A percentile compares a stretch with the other conserved stretches of the same genome.
Conservation (phyloP, 2,797 vertebrate genomes). For the Molossus molossus region DNA sequence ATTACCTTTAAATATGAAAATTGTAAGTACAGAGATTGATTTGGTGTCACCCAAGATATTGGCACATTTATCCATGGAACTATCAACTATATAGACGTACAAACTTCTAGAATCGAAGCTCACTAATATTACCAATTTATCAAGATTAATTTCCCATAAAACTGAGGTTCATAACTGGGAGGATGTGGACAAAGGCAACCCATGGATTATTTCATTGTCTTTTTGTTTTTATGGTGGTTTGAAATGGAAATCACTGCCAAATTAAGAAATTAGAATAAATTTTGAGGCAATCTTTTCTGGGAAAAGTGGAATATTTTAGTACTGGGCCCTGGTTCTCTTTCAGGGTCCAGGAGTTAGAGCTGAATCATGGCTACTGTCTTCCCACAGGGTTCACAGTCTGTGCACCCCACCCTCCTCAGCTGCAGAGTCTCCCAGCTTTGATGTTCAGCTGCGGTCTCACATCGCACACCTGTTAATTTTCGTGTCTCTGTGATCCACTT, state of each 20-base stretch:
- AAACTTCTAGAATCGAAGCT: slow-evolving; percentile 3
- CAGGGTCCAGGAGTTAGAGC: background rate
- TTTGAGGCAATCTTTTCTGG: background rate
- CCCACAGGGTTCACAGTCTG: background rate
- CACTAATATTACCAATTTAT: background rate
- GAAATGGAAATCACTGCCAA: slow-evolving; percentile 11
- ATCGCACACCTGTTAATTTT: background rate
- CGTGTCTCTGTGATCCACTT: background rate
- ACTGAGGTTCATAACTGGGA: background rate
- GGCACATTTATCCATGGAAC: background rate
- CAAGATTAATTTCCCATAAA: slow-evolving; percentile 6
- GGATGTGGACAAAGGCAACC: background rate
- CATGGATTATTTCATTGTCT: background rate
- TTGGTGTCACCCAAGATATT: background rate
- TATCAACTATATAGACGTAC: background rate
- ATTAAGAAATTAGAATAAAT: background rate
- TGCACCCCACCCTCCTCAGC: background rate
- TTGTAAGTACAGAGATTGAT: background rate
- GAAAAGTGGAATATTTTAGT: background rate
- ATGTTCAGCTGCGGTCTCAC: background rate
- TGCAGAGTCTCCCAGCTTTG: background rate
- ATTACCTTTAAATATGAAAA: slow-evolving; percentile 19
- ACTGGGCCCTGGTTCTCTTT: background rate
- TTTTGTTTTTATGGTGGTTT: background rate
- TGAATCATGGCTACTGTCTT: background rate